Evolutionary conservation across 2,888 invertebrate genomes (phyloP), one percentile per base, ranked within the genome.

Genomic region (Eugnorisma glareosa): DNA sequence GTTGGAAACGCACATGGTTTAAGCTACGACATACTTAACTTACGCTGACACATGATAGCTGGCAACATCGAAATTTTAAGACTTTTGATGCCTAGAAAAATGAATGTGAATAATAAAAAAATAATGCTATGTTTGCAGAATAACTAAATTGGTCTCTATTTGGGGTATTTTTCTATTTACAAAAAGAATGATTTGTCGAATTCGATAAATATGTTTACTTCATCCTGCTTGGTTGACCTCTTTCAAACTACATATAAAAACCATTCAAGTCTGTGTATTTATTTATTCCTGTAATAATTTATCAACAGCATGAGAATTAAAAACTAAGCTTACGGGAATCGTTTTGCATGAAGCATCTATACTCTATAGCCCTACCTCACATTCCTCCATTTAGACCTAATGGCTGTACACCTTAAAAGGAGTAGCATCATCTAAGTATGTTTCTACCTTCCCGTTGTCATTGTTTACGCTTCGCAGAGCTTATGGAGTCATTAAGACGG

Each of bases 401-500:
- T 70, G 45, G 37, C 57, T 63, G 40, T 82, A 73, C 59, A 59
- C 80, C 83, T 40, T 67, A 73, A 67, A 80, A 76, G 80, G 76
- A 75, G 80, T 83, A 84, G 78, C 85, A 82, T 86, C 83, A 87
- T 77, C 86, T 88, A 86, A 82, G 78, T 87, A 77, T 88, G 82
- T 78, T 86, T 82, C 75, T 80, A 88, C 89, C 90, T 92, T 92
- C 88, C 91, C 89, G 82, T 86, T 88, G 89, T 92, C 90, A 93
- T 93, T 94, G 93, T 94, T 93, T 91, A 92, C 92, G 92, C 90
- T 89, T 88, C 89, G 88, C 70, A 81, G 86, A 85, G 82, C 89
- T 89, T 89, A 93, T 92, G 87, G 88, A 93, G 91, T 90, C 91
- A 91, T 93, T 93, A 91, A 86, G 88, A 87, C 81, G 78, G 81